Conservation (phyloP, 2,113 vertebrate genomes). For the Spizaetus ornatus region DNA sequence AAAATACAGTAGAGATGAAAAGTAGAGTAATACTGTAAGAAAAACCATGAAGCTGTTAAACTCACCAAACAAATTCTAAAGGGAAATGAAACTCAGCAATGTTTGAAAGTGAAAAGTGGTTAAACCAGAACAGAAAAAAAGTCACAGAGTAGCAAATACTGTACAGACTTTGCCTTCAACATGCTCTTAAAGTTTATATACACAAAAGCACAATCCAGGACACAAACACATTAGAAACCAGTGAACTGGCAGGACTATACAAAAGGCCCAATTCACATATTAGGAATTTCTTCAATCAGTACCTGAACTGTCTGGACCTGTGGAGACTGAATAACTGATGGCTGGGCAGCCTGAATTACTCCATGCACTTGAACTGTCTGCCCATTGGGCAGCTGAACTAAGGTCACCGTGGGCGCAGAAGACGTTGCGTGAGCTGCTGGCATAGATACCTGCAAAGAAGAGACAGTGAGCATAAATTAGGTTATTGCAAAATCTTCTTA, state of each 20-base stretch:
- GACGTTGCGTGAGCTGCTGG: constrained; percentile 88
- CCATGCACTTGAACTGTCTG: constrained; percentile 98
- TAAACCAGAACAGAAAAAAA: background rate
- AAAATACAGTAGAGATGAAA: background rate
- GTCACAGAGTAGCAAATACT: background rate
- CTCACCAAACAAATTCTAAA: background rate
- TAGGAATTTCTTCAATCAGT: constrained; percentile 53
- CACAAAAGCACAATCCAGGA: background rate
- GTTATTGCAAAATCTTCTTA: background rate
- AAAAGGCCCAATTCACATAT: background rate
- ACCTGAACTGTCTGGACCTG: constrained; percentile 98
- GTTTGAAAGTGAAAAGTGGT: background rate
- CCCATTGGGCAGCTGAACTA: constrained; percentile 96
- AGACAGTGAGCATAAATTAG: background rate
- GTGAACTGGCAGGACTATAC: background rate
- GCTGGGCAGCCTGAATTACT: constrained; percentile 97
- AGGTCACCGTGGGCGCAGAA: constrained; percentile 88
- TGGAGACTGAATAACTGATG: constrained; percentile 97
- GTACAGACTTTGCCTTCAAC: background rate
- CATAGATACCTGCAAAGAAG: constrained; percentile 84
- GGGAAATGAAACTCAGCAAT: constrained; percentile 5
- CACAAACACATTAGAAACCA: background rate
- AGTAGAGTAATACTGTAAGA: background rate
- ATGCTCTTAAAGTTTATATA: background rate
- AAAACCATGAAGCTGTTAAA: background rate